Percentiles rank a stretch among this genome's conserved stretches.
phyloP scores from a whole-genome alignment of 2,797 vertebrate species.

The Tokudaia muenninki region DNA sequence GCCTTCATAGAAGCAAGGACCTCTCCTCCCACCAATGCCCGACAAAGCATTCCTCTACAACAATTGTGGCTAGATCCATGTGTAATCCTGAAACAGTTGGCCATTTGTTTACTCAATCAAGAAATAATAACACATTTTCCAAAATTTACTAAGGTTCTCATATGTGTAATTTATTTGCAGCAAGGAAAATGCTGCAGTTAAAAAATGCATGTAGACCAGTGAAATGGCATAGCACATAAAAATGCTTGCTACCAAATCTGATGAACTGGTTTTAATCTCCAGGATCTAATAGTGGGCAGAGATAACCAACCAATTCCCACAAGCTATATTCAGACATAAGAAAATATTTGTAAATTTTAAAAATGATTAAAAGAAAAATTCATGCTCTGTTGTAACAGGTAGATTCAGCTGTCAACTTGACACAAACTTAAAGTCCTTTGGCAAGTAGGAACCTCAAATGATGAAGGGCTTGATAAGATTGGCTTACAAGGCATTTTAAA shows the following conservation, averaged over 20 bases:
- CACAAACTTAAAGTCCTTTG: background rate
- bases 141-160: background rate
- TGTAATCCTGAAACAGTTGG: background rate
- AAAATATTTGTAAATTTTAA: background rate
- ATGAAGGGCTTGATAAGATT: background rate
- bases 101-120: conserved; percentile 5
- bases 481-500: background rate
- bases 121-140: background rate
- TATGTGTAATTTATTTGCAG: background rate
- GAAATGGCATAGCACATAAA: background rate
- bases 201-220: background rate
- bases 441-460: background rate
- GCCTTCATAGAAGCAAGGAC: no score
- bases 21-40: no score
- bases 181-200: background rate
- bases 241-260: background rate
- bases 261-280: background rate
- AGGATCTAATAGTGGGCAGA: background rate
- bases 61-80: no score
- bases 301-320: background rate
- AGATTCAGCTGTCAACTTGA: background rate
- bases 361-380: background rate
- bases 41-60: no score
- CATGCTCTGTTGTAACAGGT: background rate
- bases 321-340: background rate